Evolutionary conservation across 1,140 invertebrate species (phyloP).

Genomic region (Ceratitis capitata): DNA sequence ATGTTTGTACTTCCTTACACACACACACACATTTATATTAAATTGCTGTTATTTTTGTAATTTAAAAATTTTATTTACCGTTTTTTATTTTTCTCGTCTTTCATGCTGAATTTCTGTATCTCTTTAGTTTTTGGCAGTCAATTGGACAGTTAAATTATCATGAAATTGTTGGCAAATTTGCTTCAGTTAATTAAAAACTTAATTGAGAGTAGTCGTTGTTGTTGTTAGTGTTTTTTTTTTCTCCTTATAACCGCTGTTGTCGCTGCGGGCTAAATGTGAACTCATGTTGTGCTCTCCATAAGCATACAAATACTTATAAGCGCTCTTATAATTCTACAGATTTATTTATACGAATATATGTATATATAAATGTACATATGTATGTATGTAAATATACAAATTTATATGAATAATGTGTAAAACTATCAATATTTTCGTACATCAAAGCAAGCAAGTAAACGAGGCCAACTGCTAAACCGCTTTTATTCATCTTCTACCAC

Average conservation of each 20-base stretch:
- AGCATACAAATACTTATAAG: neutral
- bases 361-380: neutral
- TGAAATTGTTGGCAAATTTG: conserved; percentile 33
- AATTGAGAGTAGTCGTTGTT: no score
- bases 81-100: neutral
- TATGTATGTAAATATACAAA: neutral
- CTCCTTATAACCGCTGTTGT: no score
- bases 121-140: neutral
- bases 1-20: neutral
- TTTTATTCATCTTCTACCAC: no score
- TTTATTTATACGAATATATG: no score
- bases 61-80: conserved; percentile 15
- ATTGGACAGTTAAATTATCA: conserved; percentile 34
- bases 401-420: neutral
- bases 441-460: neutral
- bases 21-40: no score
- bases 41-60: neutral
- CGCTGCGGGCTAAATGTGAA: neutral
- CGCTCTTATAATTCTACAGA: neutral
- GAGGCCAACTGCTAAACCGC: no score
- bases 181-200: conserved; percentile 35
- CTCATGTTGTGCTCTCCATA: neutral
- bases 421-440: neutral
- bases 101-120: neutral
- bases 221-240: no score